Evolutionary conservation across 2,113 vertebrate species (phyloP).

Genomic region (Colistium nudipinnis): DNA sequence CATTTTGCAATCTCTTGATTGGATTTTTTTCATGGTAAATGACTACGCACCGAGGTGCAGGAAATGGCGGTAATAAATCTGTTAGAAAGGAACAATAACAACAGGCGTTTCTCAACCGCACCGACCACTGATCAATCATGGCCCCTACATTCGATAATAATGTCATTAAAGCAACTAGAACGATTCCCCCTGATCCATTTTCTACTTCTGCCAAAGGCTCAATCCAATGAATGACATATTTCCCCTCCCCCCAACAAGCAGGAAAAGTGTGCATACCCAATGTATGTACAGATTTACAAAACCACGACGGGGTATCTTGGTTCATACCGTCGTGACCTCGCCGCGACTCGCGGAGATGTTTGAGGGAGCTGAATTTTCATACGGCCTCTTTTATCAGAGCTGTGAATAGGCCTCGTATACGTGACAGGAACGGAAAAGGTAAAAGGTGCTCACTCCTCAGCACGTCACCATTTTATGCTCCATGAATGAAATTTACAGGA

Average conservation of each 20-base stretch:
- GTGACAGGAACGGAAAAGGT: not conserved
- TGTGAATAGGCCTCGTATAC: not conserved
- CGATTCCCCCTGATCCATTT: not conserved
- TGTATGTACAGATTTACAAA: not conserved
- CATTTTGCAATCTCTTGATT: slow-evolving; percentile 58
- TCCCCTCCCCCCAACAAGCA: no score
- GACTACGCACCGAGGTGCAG: slow-evolving; percentile 12
- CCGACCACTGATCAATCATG: slow-evolving; percentile 28
- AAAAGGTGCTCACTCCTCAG: not conserved
- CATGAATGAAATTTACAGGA: not conserved
- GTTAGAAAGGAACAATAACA: slow-evolving; percentile 35
- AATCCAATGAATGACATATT: no score
- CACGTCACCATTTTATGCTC: not conserved
- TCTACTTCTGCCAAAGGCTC: no score
- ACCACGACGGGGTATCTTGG: not conserved
- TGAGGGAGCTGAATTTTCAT: not conserved
- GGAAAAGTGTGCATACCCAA: no score
- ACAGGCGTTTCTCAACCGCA: slow-evolving; percentile 15
- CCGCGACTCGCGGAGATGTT: not conserved
- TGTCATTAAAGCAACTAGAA: not conserved
- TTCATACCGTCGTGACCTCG: not conserved
- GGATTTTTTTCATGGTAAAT: slow-evolving; percentile 47
- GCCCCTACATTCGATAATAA: not conserved
- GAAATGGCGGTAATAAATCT: slow-evolving; percentile 29
- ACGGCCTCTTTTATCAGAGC: not conserved